These are phyloP conservation scores for Varroa destructor DNA, from an alignment of 1,140 invertebrate genomes.

Conservation along the genomic window DNA sequence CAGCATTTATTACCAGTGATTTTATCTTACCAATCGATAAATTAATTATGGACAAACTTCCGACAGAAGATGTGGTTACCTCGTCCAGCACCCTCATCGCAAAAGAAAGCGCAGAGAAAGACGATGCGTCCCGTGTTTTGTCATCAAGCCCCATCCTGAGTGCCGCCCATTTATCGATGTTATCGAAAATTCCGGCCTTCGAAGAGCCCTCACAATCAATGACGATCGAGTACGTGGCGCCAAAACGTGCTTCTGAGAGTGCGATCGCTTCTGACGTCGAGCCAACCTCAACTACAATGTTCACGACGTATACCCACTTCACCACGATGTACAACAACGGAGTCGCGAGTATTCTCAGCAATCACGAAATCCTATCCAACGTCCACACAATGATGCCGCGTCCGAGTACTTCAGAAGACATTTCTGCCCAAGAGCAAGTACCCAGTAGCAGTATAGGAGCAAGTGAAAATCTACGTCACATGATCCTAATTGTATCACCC, in stretches of 20 bases:
- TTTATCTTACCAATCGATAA: conserved; percentile 30
- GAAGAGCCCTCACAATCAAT: conserved; percentile 15
- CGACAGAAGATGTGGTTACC: too few species aligned
- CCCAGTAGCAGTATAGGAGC: neutral
- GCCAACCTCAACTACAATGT: conserved; percentile 21
- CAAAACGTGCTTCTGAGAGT: neutral
- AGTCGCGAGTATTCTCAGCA: conserved; percentile 27
- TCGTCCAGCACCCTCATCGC: neutral
- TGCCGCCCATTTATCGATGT: neutral
- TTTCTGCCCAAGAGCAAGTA: neutral
- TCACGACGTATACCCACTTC: conserved; percentile 31
- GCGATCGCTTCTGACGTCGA: neutral
- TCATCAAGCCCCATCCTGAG: neutral
- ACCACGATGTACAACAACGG: conserved; percentile 29
- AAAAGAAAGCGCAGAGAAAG: neutral
- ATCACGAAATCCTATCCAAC: conserved; percentile 29
- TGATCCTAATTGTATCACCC: conserved; percentile 22
- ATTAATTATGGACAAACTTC: conserved; percentile 27
- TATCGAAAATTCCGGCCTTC: neutral
- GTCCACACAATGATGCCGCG: conserved; percentile 26
- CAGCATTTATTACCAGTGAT: conserved; percentile 29
- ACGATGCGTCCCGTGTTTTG: neutral
- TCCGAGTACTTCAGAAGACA: neutral
- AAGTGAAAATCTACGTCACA: conserved; percentile 14
- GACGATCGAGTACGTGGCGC: conserved; percentile 19